phyloP scores from a whole-genome alignment of 2,888 invertebrate genomes.

The Microdon myrmicae region DNA sequence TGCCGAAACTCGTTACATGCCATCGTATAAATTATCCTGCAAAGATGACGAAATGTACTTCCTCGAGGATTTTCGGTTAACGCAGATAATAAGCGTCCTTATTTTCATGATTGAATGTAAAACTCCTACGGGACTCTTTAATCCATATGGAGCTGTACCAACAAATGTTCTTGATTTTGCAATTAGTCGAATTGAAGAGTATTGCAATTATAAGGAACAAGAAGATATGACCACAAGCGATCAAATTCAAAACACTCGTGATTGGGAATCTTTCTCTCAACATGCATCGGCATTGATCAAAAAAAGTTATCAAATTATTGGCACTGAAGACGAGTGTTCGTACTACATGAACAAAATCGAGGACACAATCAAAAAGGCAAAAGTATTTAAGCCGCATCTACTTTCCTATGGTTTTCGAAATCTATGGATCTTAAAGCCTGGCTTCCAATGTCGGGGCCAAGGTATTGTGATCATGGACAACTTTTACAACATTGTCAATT shows the following conservation, averaged over 20 bases:
- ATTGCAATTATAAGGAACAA: not conserved
- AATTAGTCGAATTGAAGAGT: conserved; percentile 72
- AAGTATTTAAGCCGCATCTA: conserved; percentile 72
- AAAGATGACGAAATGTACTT: conserved; percentile 61
- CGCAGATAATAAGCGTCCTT: conserved; percentile 80
- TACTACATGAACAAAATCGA: conserved; percentile 67
- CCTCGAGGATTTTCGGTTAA: conserved; percentile 76
- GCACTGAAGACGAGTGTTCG: conserved; percentile 53
- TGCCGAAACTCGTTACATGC: conserved; percentile 73
- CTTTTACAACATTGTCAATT: conserved; percentile 76
- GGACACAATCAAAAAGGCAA: conserved; percentile 71
- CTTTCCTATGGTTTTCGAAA: conserved; percentile 83
- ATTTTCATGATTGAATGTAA: conserved; percentile 67
- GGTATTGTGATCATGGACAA: conserved; percentile 85
- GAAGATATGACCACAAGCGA: conserved; percentile 64
- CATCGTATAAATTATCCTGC: conserved; percentile 68
- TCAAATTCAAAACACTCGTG: conserved; percentile 1
- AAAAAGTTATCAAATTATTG: conserved; percentile 57
- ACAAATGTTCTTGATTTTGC: conserved; percentile 76
- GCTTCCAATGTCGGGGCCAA: conserved; percentile 81
- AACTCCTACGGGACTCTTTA: conserved; percentile 59
- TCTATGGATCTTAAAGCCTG: conserved; percentile 92
- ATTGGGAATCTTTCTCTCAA: conserved; percentile 56
- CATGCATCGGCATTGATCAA: conserved; percentile 62
- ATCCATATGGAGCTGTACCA: conserved; percentile 70